Evolutionary conservation across 2,113 vertebrate genomes (phyloP), one percentile per base, ranked within the genome.

Genomic region (Atherinomorus stipes): DNA sequence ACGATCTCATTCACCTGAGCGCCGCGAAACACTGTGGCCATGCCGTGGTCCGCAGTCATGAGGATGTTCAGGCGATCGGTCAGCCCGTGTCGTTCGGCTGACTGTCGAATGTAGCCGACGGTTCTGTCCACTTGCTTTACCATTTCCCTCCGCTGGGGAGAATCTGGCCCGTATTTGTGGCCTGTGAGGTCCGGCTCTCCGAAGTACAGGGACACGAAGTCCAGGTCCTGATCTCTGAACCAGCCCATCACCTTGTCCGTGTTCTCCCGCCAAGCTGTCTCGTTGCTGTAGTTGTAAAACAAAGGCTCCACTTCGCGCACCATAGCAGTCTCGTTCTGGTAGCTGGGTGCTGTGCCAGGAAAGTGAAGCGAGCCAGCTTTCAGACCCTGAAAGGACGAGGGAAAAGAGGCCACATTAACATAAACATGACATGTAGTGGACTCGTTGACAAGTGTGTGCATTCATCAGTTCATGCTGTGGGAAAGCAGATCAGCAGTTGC

Each of bases 181-280:
- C 96, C 97, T 0, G 93, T 73, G 15, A 92, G 83, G 76, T 99
- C 97, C 0, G 97, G 97, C 76, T 99, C 97, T 0, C 96, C 96
- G 0, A 98, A 97, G 87, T 98, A 99, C 76, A 98, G 78, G 0
- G 97, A 91, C 13, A 98, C 92, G 28, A 99, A 96, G 79, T 96
- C 94, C 2, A 96, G 83, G 34, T 91, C 67, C 4, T 92, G 74
- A 34, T 74, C 78, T 0, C 75, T 71, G 85, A 99, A 93, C 97
- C 97, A 98, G 68, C 62, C 1, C 94, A 97, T 95, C 81, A 92
- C 93, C 0, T 88, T 95, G 89, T 98, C 90, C 0, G 95, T 76
- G 71, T 94, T 97, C 37, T 87, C 19, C 1, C 13, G 83, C 97
- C 97, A 98, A 25, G 88, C 88, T 0, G 18, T 81, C 88, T 97